Conservation (phyloP, 2,797 vertebrate genomes). For the Leuciscus waleckii region DNA sequence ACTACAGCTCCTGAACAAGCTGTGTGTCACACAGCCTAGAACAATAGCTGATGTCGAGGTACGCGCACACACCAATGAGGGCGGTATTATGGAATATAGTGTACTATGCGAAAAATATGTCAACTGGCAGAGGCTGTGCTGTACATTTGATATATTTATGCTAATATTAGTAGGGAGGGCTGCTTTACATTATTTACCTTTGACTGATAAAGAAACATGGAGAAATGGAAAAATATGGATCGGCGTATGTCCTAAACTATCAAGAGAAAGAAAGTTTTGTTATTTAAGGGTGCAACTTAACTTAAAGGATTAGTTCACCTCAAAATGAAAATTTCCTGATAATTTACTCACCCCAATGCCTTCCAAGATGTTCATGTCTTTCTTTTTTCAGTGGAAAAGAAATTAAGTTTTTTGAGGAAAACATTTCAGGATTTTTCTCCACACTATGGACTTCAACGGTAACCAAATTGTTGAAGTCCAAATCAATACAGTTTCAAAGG, state of each 20-base stretch:
- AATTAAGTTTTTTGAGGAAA: too few species aligned
- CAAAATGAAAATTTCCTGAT: too few species aligned
- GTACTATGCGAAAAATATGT: neutral
- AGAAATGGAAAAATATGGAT: neutral
- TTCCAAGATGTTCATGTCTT: too few species aligned
- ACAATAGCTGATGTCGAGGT: conserved; percentile 96
- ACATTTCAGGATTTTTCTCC: too few species aligned
- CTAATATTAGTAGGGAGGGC: neutral
- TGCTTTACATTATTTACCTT: neutral
- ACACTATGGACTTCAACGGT: too few species aligned
- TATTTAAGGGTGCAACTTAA: too few species aligned
- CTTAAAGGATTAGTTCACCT: too few species aligned
- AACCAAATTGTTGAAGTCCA: too few species aligned
- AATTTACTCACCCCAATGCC: too few species aligned
- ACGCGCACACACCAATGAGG: conserved; percentile 6
- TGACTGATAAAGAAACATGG: neutral
- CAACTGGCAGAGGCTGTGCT: neutral
- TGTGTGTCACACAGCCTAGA: conserved; percentile 95
- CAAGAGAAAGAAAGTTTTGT: neutral
- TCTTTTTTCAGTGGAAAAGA: too few species aligned
- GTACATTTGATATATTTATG: neutral
- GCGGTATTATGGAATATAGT: neutral
- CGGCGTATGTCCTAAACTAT: neutral
- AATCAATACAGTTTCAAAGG: too few species aligned
- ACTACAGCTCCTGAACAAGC: conserved; percentile 95